phyloP scores from a whole-genome alignment of 2,113 vertebrate genomes.

The Cephalopholis sonnerati region DNA sequence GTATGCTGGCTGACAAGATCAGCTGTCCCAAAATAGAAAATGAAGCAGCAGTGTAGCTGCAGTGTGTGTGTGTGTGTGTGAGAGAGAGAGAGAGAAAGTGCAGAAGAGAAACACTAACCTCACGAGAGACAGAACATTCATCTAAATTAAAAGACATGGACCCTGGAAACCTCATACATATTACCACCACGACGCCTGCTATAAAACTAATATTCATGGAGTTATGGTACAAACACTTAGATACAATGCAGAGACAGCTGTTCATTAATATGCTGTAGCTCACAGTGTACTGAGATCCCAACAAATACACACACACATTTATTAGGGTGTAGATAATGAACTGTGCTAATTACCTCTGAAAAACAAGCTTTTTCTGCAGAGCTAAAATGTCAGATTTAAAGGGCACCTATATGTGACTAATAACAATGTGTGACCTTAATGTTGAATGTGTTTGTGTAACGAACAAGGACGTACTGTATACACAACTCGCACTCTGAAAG shows the following conservation, averaged over 20 bases:
- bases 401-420: not conserved
- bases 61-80: slow-evolving; percentile 4
- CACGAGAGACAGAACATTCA: slow-evolving; percentile 1
- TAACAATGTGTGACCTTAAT: slow-evolving; percentile 9
- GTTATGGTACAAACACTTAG: slow-evolving; percentile 4
- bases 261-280: slow-evolving; percentile 40
- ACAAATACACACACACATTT: not conserved
- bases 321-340: not conserved
- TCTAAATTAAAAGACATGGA: slow-evolving; percentile 14
- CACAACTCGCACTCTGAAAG: not conserved
- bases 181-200: slow-evolving; percentile 17
- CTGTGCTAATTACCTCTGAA: not conserved
- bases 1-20: slow-evolving; percentile 34
- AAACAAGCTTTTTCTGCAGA: not conserved
- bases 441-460: slow-evolving; percentile 4
- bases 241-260: slow-evolving; percentile 39
- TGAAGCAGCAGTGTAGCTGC: slow-evolving; percentile 20
- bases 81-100: not conserved
- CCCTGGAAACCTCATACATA: not conserved
- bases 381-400: slow-evolving; percentile 7
- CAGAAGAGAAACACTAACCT: slow-evolving; percentile 2
- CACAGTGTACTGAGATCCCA: not conserved
- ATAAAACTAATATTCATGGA: slow-evolving; percentile 41
- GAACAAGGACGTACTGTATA: not conserved
- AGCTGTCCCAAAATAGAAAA: slow-evolving; percentile 58